Evolutionary conservation across 23 tunicate genomes (phyloP), one percentile per base, ranked within the genome.

Genomic region (Corella eumyota): DNA sequence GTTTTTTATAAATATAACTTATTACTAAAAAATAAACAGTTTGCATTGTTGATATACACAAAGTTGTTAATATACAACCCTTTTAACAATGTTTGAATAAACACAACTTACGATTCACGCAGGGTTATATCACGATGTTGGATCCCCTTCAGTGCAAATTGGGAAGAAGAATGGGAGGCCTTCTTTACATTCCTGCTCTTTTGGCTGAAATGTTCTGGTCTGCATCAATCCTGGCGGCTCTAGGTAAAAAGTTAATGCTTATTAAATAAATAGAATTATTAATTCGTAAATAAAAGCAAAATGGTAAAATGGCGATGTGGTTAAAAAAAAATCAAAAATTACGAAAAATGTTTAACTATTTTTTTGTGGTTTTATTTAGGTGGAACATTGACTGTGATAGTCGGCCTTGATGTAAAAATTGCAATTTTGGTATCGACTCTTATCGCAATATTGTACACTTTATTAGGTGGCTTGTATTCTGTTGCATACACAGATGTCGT

Each of bases 401-500:
- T 74, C 23, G 90, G 68, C 17, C 68, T 93, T 1, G 58, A 73
- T 25, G 51, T 31, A 26, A 30, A 33, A 4, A 59, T 66, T 6
- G 73, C 99, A 24, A 76, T 93, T 9, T 68, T 93, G 9, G 58
- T 85, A 24, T 93, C 99, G 0, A 95, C 95, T 6, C 53, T 55
- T 1, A 93, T 93, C 38, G 99, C 99, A 4, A 60, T 93, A 17
- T 56, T 78, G 24, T 93, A 93, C 61, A 93, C 99, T 0, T 22
- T 93, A 55, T 62, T 93, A 21, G 99, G 99, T 0, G 99, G 99
- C 21, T 50, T 93, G 50, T 93, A 93, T 63, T 93, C 99, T 3
- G 99, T 93, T 19, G 99, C 99, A 1, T 93, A 93, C 64, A 93
- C 99, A 1, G 99, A 93, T 57, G 99, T 93, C 15, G 76, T 93